phyloP scores from a whole-genome alignment of 2,888 invertebrate genomes.

The Malachius bipustulatus region DNA sequence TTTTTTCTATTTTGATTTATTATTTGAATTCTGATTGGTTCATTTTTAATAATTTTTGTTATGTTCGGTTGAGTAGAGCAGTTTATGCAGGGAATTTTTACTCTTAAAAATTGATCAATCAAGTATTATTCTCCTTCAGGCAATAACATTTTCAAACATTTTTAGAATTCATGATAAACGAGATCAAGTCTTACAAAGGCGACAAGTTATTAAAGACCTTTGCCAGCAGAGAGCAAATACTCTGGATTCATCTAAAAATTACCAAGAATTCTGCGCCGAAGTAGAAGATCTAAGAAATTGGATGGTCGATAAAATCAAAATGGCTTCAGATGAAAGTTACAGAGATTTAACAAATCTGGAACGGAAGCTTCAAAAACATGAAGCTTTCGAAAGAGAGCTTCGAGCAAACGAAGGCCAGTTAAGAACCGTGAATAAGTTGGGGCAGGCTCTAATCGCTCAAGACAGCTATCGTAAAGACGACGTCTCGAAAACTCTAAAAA shows the following conservation, averaged over 20 bases:
- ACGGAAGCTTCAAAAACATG: slow-evolving; percentile 88
- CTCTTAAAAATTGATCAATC: no score
- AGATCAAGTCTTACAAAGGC: slow-evolving; percentile 59
- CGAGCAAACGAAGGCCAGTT: slow-evolving; percentile 90
- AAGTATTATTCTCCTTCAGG: slow-evolving; percentile 8
- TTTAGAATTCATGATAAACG: slow-evolving; percentile 62
- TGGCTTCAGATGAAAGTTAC: slow-evolving; percentile 87
- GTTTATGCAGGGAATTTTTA: no score
- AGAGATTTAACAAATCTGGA: slow-evolving; percentile 81
- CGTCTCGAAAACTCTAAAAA: slow-evolving; percentile 53
- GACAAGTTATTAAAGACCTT: slow-evolving; percentile 62
- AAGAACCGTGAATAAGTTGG: slow-evolving; percentile 71
- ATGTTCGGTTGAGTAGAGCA: no score
- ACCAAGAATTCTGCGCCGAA: slow-evolving; percentile 86
- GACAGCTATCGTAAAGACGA: slow-evolving; percentile 60
- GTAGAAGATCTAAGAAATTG: slow-evolving; percentile 82
- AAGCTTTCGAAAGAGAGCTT: slow-evolving; percentile 91
- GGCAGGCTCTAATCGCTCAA: slow-evolving; percentile 58
- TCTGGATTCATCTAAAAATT: slow-evolving; percentile 73
- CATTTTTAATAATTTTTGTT: no score
- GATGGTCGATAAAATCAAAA: slow-evolving; percentile 84
- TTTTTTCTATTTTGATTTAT: slow-evolving; percentile 18
- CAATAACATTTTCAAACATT: no score
- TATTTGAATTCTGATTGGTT: no score
- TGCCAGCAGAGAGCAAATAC: slow-evolving; percentile 62